These are phyloP conservation scores for Dicrostonyx torquatus DNA, from an alignment of 2,797 vertebrate species.

Conservation along the genomic window DNA sequence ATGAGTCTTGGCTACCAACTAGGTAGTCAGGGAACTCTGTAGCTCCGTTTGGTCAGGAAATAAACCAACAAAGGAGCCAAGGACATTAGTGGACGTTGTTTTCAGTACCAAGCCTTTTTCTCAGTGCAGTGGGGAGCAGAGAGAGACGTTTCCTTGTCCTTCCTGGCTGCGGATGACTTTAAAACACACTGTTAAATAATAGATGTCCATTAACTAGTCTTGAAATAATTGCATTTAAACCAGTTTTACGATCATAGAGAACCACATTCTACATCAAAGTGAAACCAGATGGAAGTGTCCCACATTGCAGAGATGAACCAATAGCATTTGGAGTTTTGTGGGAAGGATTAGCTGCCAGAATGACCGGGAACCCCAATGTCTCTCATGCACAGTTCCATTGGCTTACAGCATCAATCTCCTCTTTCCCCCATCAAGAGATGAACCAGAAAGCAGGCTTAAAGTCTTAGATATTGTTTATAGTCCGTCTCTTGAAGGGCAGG, in stretches of 20 bases:
- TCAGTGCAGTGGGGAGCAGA: neutral
- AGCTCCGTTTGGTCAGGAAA: constrained; percentile 16
- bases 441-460: neutral
- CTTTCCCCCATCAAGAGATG: neutral
- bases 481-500: neutral
- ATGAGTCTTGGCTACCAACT: constrained; percentile 11
- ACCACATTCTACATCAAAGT: constrained; percentile 11
- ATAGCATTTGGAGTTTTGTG: neutral
- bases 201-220: constrained; percentile 77
- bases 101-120: constrained; percentile 42
- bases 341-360: neutral
- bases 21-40: neutral
- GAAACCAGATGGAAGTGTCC: constrained; percentile 16
- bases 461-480: neutral
- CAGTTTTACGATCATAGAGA: constrained; percentile 54
- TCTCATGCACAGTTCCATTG: neutral
- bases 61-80: constrained; percentile 34
- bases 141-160: constrained; percentile 19
- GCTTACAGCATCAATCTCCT: neutral
- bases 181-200: constrained; percentile 73
- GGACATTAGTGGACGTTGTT: neutral
- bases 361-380: neutral
- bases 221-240: constrained; percentile 67
- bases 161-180: constrained; percentile 45
- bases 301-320: neutral